phyloP scores from a whole-genome alignment of 2,113 vertebrate genomes.

The Trematomus loennbergii region DNA sequence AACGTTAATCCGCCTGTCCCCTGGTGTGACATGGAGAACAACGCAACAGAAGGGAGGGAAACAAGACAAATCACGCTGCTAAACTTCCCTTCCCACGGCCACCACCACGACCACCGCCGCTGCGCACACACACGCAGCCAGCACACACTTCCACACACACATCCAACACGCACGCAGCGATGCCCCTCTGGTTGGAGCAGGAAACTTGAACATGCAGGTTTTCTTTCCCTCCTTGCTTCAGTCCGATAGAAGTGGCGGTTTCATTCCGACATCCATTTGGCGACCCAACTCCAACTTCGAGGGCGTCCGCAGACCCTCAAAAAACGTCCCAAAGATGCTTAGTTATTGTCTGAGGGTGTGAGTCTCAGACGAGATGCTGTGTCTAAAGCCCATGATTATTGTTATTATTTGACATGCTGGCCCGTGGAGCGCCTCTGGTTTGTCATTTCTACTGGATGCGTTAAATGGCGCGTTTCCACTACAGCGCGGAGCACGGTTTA shows the following conservation, averaged over 20 bases:
- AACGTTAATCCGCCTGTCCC: conserved; percentile 66
- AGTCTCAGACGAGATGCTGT: conserved; percentile 28
- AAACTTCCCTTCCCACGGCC: conserved; percentile 72
- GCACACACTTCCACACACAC: conserved; percentile 59
- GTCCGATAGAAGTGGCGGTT: conserved; percentile 53
- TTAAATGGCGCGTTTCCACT: no score
- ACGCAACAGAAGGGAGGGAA: conserved; percentile 12
- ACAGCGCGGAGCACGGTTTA: no score
- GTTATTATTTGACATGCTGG: conserved; percentile 57
- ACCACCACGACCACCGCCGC: conserved; percentile 7
- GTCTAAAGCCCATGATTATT: conserved; percentile 57
- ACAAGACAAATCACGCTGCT: conserved; percentile 70
- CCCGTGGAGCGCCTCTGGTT: conserved; percentile 75
- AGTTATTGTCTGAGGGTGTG: conserved; percentile 22
- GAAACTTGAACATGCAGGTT: conserved; percentile 73
- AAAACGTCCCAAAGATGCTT: not conserved
- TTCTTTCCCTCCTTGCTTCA: conserved; percentile 52
- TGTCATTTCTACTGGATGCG: conserved; percentile 74
- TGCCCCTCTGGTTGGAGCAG: conserved; percentile 55
- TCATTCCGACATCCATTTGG: conserved; percentile 76
- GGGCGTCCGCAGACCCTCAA: conserved; percentile 11
- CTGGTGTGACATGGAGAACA: conserved; percentile 55
- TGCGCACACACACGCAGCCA: conserved; percentile 58
- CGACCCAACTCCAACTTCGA: conserved; percentile 31
- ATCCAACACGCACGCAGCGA: conserved; percentile 65